Evolutionary conservation across 2,888 invertebrate species (phyloP).

Genomic region (Ornithoptera priamus): DNA sequence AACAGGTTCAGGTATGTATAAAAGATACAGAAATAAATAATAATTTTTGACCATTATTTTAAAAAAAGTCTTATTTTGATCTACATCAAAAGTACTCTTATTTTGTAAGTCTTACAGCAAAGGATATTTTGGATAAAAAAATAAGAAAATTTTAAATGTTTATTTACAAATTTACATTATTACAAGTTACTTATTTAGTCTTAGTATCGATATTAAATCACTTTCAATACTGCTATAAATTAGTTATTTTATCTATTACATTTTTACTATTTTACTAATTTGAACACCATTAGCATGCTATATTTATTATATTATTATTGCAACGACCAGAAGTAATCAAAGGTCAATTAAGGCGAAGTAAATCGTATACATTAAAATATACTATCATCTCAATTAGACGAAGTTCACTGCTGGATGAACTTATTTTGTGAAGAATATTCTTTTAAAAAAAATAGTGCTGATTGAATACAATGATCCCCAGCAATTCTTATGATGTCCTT

Average conservation of each 20-base stretch:
- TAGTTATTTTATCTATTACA: slow-evolving; percentile 8
- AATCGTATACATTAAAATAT: background rate
- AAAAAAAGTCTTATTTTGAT: too few relatives aligned
- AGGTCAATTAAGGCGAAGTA: background rate
- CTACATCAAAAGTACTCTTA: too few relatives aligned
- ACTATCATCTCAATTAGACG: too few relatives aligned
- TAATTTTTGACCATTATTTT: too few relatives aligned
- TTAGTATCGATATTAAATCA: slow-evolving; percentile 25
- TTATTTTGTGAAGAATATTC: too few relatives aligned
- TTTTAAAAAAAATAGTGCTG: too few relatives aligned
- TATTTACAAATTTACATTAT: slow-evolving; percentile 27
- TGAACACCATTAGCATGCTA: slow-evolving; percentile 22
- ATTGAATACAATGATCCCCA: too few relatives aligned
- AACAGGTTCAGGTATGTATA: too few relatives aligned
- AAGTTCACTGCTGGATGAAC: too few relatives aligned
- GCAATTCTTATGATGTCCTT: too few relatives aligned
- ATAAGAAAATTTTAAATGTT: slow-evolving; percentile 8
- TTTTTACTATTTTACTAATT: slow-evolving; percentile 17
- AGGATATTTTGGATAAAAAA: background rate
- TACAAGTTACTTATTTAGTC: slow-evolving; percentile 11
- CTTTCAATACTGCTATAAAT: slow-evolving; percentile 31
- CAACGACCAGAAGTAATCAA: slow-evolving; percentile 15
- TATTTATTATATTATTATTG: slow-evolving; percentile 6
- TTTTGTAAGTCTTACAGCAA: too few relatives aligned
- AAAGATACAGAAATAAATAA: too few relatives aligned